Evolutionary conservation across 2,113 vertebrate species (phyloP), one percentile per base, ranked within the genome.

Genomic region (Tachuris rubrigastra): DNA sequence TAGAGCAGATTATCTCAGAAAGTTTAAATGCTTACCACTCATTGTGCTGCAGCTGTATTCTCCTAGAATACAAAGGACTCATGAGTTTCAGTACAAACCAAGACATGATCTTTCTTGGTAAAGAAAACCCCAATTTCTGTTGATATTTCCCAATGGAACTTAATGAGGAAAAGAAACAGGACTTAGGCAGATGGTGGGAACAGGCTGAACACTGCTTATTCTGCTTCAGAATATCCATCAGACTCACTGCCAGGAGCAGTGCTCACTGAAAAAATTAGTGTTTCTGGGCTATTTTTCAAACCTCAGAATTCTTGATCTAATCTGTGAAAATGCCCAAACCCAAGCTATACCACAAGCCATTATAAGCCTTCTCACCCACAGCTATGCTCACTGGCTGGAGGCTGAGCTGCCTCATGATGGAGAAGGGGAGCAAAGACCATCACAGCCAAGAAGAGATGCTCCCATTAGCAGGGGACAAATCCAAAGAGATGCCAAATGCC

Each of bases 81-180:
- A 31, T 25, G 73, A 72, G 59, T 44, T n/a, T 69, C 53, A 77
- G 44, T 56, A 71, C 52, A 58, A 83, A 90, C 12, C 44, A 89
- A 91, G n/a, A 78, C 30, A 82, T 47, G 39, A 27, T 66, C 69
- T 67, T 85, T 93, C 53, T 50, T 87, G 56, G 79, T 90, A 86
- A 95, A 93, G 79, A 94, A 95, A 84, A 52, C 7, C 3, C 8
- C 42, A 68, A 66, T 95, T 95, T 95, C 71, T 94, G 73, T 94
- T 91, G 82, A 74, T 96, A 84, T 82, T 94, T 97, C 94, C 76
- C 55, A 79, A 24, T 77, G 67, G 39, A 90, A 65, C 18, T 39
- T 41, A 93, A 93, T 5, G 9, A 89, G 56, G 25, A 85, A 94
- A 93, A 96, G 72, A 93, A 95, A 92, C 14, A 92, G 66, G 67